phyloP scores from a whole-genome alignment of 2,888 invertebrate species.

The Limnephilus auricula region DNA sequence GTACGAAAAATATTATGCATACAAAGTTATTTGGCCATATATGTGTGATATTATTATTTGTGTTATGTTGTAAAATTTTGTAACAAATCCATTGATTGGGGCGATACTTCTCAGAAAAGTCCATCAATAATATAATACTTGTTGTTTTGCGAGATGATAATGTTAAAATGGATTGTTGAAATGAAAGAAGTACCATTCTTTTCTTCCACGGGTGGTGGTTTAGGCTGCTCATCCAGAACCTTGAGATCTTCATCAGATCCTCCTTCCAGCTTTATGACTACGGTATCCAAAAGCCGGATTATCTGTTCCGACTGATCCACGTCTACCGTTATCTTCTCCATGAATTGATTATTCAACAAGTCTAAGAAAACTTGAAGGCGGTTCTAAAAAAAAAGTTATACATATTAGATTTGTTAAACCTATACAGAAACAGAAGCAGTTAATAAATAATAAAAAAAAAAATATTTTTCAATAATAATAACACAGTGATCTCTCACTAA shows the following conservation, averaged over 20 bases:
- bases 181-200: conserved; percentile 43
- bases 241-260: conserved; percentile 93
- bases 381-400: conserved; percentile 78
- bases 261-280: conserved; percentile 97
- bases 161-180: background rate
- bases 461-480: too few relatives aligned
- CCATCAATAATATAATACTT: background rate
- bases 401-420: conserved; percentile 16
- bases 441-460: background rate
- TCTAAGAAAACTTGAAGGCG: conserved; percentile 94
- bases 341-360: conserved; percentile 84
- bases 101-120: background rate
- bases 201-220: conserved; percentile 64
- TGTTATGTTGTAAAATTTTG: background rate
- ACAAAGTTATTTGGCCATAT: background rate
- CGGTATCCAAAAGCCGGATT: conserved; percentile 94
- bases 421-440: background rate
- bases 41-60: background rate
- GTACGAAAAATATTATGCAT: background rate
- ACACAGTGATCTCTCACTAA: too few relatives aligned
- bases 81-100: background rate
- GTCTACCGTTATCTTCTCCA: conserved; percentile 90
- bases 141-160: background rate
- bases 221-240: conserved; percentile 85
- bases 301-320: conserved; percentile 89